A percentile compares a stretch with the other conserved stretches of the same genome.
Evolutionary conservation across 2,888 invertebrate genomes (phyloP).

Genomic region (Tipula helvola): DNA sequence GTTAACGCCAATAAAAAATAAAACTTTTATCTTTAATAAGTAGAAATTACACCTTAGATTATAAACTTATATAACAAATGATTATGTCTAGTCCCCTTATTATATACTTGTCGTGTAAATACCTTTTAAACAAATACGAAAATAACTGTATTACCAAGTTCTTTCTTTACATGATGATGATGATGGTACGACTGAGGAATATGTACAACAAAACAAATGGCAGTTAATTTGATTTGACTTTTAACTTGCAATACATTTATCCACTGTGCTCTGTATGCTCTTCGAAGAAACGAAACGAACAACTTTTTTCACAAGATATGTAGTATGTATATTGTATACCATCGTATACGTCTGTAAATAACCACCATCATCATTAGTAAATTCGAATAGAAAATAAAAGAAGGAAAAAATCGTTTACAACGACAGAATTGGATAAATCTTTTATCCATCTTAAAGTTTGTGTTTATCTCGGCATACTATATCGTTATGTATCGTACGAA

Average conservation of each 20-base stretch:
- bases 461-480: neutral
- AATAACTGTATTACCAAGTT: neutral
- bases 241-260: neutral
- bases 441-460: neutral
- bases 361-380: neutral
- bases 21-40: neutral
- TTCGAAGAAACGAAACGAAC: neutral
- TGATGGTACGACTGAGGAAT: neutral
- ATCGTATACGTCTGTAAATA: neutral
- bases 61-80: neutral
- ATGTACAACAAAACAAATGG: neutral
- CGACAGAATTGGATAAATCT: neutral
- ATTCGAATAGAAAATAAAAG: neutral
- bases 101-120: neutral
- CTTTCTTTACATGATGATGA: neutral
- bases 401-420: neutral
- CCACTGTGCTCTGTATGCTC: neutral
- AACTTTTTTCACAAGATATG: neutral
- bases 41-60: neutral
- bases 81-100: slow-evolving; percentile 4
- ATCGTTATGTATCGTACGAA: neutral
- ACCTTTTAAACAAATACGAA: neutral
- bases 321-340: too few relatives aligned
- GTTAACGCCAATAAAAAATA: neutral
- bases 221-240: neutral